Percentiles rank a stretch among this genome's conserved stretches.
These are phyloP conservation scores for Porites divaricata DNA, from an alignment of 92 coral and sea anemone species.

Conservation along the genomic window DNA sequence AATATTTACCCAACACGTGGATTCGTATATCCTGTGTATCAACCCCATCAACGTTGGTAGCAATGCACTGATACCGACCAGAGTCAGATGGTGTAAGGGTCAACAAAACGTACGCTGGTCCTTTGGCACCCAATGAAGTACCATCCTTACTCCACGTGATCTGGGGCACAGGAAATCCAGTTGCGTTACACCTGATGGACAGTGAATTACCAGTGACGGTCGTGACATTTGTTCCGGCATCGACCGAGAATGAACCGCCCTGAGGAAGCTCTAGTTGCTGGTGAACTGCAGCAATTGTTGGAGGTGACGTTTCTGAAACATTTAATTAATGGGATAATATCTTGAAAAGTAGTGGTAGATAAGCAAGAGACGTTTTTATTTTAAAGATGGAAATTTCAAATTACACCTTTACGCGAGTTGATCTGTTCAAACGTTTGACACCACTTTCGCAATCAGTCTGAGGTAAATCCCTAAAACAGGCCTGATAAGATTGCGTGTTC, in stretches of 20 bases:
- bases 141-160: conserved; percentile 73
- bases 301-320: conserved; percentile 78
- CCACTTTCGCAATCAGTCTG: too few species aligned
- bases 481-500: too few species aligned
- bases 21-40: conserved; percentile 51
- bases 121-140: conserved; percentile 41
- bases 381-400: too few species aligned
- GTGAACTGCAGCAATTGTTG: conserved; percentile 59
- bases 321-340: background rate
- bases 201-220: conserved; percentile 74
- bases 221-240: conserved; percentile 72
- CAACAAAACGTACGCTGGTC: conserved; percentile 33
- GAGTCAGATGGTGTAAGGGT: conserved; percentile 63
- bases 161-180: conserved; percentile 76
- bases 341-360: background rate
- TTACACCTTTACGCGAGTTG: too few species aligned
- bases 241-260: conserved; percentile 54
- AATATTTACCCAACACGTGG: conserved; percentile 64
- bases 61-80: conserved; percentile 85
- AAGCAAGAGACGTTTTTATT: too few species aligned
- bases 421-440: too few species aligned
- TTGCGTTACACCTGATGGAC: conserved; percentile 75
- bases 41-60: conserved; percentile 81
- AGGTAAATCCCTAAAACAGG: too few species aligned
- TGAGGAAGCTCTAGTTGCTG: conserved; percentile 34